Conservation (phyloP, 1,140 invertebrate genomes). For the Gryon sp. region DNA sequence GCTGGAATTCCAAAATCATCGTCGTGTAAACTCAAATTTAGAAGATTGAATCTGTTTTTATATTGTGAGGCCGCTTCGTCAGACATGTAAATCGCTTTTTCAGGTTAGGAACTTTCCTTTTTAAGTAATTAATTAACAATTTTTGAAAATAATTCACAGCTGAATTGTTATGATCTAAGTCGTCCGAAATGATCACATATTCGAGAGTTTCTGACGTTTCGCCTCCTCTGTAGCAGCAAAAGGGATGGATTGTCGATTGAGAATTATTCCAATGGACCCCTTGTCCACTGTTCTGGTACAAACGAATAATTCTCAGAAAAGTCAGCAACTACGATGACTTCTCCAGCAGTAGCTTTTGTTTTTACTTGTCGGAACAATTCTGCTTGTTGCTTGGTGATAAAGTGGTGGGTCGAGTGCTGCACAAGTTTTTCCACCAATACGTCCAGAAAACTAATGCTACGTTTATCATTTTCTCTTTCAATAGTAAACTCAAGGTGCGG, state of each 20-base stretch:
- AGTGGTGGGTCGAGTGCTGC: conserved; percentile 40
- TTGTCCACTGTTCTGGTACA: conserved; percentile 24
- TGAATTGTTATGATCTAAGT: neutral
- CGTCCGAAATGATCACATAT: conserved; percentile 8
- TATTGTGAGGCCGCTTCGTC: conserved; percentile 40
- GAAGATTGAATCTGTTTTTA: conserved; percentile 61
- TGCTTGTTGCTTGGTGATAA: conserved; percentile 53
- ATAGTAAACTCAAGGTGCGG: too few species aligned
- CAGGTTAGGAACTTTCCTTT: neutral
- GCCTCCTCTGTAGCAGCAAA: conserved; percentile 5
- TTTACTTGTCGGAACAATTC: conserved; percentile 48
- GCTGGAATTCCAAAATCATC: conserved; percentile 57
- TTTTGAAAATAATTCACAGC: conserved; percentile 40
- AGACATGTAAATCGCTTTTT: conserved; percentile 32
- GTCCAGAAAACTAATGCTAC: too few species aligned
- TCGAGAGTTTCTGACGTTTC: neutral
- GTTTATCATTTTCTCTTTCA: too few species aligned
- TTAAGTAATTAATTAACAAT: conserved; percentile 12
- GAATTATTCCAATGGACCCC: conserved; percentile 31
- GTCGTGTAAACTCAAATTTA: conserved; percentile 47
- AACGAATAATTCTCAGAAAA: conserved; percentile 46
- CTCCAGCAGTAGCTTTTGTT: conserved; percentile 24
- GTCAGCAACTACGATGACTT: conserved; percentile 36
- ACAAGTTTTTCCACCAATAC: conserved; percentile 16
- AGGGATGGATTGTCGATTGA: conserved; percentile 29